Percentiles rank a stretch among this genome's conserved stretches.
Evolutionary conservation across 1,140 invertebrate genomes (phyloP).

Genomic region (Coelopa frigida): DNA sequence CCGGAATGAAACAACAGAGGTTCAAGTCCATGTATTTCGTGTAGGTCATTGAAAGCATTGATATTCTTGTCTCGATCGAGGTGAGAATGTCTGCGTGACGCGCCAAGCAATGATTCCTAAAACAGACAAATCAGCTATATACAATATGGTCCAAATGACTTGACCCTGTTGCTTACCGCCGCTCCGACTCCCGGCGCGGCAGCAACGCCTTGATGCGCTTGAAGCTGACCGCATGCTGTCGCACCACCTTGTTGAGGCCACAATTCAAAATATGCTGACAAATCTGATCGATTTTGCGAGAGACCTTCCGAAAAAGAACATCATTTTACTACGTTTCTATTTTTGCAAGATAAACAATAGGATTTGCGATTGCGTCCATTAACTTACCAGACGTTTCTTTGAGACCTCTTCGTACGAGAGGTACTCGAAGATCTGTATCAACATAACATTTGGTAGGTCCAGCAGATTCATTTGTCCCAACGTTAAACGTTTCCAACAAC

Average conservation of each 20-base stretch:
- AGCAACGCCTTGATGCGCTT: constrained; percentile 74
- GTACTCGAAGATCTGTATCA: constrained; percentile 72
- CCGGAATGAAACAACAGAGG: constrained; percentile 87
- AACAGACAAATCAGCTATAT: constrained; percentile 7
- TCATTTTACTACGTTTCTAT: too few species aligned
- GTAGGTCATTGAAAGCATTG: constrained; percentile 88
- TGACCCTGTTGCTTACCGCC: constrained; percentile 51
- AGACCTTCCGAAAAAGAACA: constrained; percentile 58
- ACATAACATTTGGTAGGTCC: constrained; percentile 64
- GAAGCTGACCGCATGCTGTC: constrained; percentile 64
- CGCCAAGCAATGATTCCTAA: constrained; percentile 66
- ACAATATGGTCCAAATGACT: neutral
- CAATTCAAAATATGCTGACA: constrained; percentile 69
- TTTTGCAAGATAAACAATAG: constrained; percentile 3
- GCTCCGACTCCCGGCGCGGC: constrained; percentile 80
- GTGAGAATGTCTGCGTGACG: constrained; percentile 83
- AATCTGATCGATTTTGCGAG: constrained; percentile 66
- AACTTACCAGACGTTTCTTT: constrained; percentile 67
- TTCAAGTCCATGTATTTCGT: constrained; percentile 53
- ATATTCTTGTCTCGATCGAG: constrained; percentile 83
- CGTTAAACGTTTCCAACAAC: too few species aligned
- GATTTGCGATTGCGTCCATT: constrained; percentile 13
- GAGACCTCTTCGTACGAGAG: constrained; percentile 76
- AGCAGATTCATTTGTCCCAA: constrained; percentile 49
- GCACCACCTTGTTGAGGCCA: constrained; percentile 73